Percentiles rank a stretch among this genome's conserved stretches.
These are phyloP conservation scores for Holacanthus passer DNA, from an alignment of 2,113 vertebrate genomes.

Conservation along the genomic window DNA sequence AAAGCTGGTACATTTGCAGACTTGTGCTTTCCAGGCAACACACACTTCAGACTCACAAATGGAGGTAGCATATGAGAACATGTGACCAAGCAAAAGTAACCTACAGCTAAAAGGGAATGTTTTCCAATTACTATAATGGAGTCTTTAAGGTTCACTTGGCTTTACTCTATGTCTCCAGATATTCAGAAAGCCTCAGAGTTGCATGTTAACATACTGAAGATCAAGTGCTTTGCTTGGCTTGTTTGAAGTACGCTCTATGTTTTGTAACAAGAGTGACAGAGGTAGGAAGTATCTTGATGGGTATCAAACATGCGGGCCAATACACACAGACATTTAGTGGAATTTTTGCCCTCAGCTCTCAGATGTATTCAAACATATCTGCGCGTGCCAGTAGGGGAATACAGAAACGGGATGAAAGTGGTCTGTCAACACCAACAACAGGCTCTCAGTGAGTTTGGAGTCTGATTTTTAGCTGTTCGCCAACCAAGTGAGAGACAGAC, in stretches of 20 bases:
- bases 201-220: neutral
- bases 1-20: neutral
- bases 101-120: neutral
- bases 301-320: neutral
- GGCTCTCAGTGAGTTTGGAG: slow-evolving; percentile 29
- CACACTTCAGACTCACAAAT: neutral
- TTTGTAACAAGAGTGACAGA: slow-evolving; percentile 6
- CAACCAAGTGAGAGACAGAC: slow-evolving; percentile 58
- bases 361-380: slow-evolving; percentile 16
- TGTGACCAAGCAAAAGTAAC: neutral
- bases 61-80: neutral
- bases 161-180: neutral
- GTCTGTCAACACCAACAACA: slow-evolving; percentile 59
- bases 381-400: slow-evolving; percentile 34
- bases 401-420: slow-evolving; percentile 59
- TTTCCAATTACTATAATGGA: neutral
- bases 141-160: neutral
- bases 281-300: slow-evolving; percentile 16
- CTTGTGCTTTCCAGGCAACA: neutral
- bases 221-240: neutral
- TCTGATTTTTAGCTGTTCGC: slow-evolving; percentile 36
- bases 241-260: slow-evolving; percentile 1
- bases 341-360: slow-evolving; percentile 12
- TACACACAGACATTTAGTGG: slow-evolving; percentile 1
- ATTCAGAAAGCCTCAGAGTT: neutral